Conservation (phyloP, 1,140 invertebrate genomes). For the Mycetomoellerius zeteki region DNA sequence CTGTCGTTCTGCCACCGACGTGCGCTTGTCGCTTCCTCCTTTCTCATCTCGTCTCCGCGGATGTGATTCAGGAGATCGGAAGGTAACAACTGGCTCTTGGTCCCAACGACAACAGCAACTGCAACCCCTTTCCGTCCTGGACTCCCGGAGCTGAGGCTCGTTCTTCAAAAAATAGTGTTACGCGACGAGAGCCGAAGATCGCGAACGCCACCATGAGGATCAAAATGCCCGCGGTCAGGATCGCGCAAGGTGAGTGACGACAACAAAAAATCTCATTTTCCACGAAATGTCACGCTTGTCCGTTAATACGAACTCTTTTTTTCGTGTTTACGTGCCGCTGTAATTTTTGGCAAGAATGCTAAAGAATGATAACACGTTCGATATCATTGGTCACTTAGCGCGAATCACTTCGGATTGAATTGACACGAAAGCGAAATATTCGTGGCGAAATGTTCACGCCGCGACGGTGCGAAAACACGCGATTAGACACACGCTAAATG, state of each 20-base stretch:
- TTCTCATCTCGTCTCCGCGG: conserved; percentile 60
- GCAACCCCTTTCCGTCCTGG: conserved; percentile 66
- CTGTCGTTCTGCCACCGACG: conserved; percentile 36
- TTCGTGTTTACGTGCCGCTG: conserved; percentile 5
- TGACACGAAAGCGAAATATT: neutral
- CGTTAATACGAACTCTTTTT: neutral
- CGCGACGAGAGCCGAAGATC: conserved; percentile 67
- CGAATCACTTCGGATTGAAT: neutral
- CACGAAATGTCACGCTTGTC: neutral
- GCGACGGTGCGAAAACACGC: neutral
- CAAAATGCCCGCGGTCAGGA: conserved; percentile 97
- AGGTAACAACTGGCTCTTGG: neutral
- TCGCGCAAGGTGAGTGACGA: conserved; percentile 93
- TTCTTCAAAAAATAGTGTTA: conserved; percentile 56
- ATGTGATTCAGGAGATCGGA: conserved; percentile 35
- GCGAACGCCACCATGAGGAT: conserved; percentile 94
- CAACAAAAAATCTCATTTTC: neutral
- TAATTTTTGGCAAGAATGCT: neutral
- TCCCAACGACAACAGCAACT: neutral
- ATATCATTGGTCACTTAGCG: neutral
- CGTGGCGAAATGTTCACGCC: neutral
- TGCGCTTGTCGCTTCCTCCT: conserved; percentile 70
- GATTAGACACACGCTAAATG: conserved; percentile 25
- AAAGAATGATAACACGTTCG: neutral
- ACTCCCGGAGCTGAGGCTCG: conserved; percentile 39